These are phyloP conservation scores for Xenops minutus DNA, from an alignment of 2,797 vertebrate genomes.

Conservation along the genomic window DNA sequence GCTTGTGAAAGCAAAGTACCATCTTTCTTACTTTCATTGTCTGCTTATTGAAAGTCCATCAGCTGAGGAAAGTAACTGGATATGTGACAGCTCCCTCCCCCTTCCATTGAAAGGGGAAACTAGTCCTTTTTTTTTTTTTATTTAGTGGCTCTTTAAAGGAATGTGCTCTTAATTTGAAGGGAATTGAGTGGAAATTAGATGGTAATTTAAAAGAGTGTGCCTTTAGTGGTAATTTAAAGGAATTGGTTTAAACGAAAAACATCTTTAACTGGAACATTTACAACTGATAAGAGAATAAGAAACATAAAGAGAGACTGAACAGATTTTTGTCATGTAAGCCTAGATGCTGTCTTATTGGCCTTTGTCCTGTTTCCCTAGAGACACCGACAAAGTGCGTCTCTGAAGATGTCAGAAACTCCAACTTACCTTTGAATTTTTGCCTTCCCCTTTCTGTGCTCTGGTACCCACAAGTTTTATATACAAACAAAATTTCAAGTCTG, in stretches of 20 bases:
- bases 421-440: not conserved
- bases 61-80: not conserved
- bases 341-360: not conserved
- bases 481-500: not conserved
- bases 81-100: fast-evolving
- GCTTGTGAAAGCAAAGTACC: not conserved
- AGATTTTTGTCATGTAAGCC: not conserved
- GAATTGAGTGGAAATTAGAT: not conserved
- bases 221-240: not conserved
- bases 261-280: not conserved
- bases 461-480: not conserved
- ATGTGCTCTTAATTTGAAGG: not conserved
- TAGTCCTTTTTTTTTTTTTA: not conserved
- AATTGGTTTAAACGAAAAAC: not conserved
- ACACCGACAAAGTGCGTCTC: not conserved
- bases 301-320: not conserved
- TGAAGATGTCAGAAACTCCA: not conserved
- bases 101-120: not conserved
- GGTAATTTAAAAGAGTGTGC: not conserved
- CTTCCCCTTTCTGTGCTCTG: not conserved
- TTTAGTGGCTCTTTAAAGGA: not conserved
- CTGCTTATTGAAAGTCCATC: not conserved
- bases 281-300: not conserved
- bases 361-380: not conserved
- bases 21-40: not conserved